A percentile compares a stretch with the other conserved stretches of the same genome.
Conservation (phyloP, 1,140 invertebrate genomes). For the Triops cancriformis region DNA sequence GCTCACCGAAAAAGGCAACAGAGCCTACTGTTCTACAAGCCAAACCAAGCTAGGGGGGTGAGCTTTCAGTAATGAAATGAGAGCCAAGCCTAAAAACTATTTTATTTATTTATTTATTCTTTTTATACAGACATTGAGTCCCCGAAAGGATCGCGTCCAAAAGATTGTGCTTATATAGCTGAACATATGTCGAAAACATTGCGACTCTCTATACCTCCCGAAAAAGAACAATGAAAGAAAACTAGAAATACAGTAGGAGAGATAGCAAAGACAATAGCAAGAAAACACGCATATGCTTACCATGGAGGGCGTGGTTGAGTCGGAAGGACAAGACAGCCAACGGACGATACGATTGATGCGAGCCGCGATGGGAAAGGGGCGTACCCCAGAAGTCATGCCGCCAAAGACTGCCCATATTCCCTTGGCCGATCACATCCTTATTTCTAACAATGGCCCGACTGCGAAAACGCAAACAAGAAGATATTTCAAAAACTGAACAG, state of each 20-base stretch:
- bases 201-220: not conserved
- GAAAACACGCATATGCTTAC: slow-evolving; percentile 40
- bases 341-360: slow-evolving; percentile 92
- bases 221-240: not conserved
- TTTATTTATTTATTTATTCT: not conserved
- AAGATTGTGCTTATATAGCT: not conserved
- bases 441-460: slow-evolving; percentile 82
- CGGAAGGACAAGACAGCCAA: slow-evolving; percentile 87
- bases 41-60: no score
- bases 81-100: not conserved
- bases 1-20: not conserved
- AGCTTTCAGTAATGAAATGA: not conserved
- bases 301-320: slow-evolving; percentile 74
- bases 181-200: not conserved
- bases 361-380: slow-evolving; percentile 68
- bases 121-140: no score
- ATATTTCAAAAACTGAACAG: not conserved
- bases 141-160: no score
- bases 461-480: slow-evolving; percentile 43
- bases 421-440: slow-evolving; percentile 63
- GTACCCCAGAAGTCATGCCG: slow-evolving; percentile 90
- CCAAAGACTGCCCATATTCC: slow-evolving; percentile 57
- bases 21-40: not conserved
- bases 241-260: not conserved
- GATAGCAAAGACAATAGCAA: slow-evolving; percentile 41